Base-by-base conservation (phyloP, 2,797 vertebrate species). In the Allobates femoralis region DNA sequence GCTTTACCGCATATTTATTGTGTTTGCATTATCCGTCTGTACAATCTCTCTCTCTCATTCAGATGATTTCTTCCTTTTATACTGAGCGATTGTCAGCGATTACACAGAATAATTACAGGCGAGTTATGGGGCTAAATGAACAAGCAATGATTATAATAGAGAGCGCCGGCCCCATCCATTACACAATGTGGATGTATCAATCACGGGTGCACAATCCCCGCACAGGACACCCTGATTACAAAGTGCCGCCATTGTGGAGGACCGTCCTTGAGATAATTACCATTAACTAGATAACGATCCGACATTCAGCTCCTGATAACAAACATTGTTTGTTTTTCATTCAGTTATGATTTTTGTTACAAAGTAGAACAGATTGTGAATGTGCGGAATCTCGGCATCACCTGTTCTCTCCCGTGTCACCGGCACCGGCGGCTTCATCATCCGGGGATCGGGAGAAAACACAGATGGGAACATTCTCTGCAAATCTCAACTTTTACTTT, bases 41-140 rank as follows among this genome's bases (percentile, higher is more conserved):
- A 32, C 50, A 80, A 66, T 71, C 28, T 15, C 30, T 18, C 30
- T 26, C 32, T 82, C 46, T 18, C 19, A 34, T 18, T 81, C 26
- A n/a, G 2, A 82, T 69, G 41, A n/a, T 53, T 58, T 56, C 16
- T 73, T 21, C 11, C 50, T 55, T 34, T 66, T 51, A 53, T 28
- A 21, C 79, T 53, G 79, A 82, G 50, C 15, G 21, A 50, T 37
- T 37, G 66, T 81, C 79, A 81, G 64, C 32, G 8, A 30, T 32
- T 32, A 79, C 23, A 26, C 14, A 26, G 14, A 21, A 67, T 32
- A 81, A 53, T 69, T 69, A 51, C 30, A 32, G 58, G 6, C 6
- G 28, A 53, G 46, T 81, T 67, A 34, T 55, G 53, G 23, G 46
- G 30, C 14, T 37, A 56, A 55, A 82, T 53, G 34, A 71, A 69